Conservation (phyloP, 2,797 vertebrate species). For the Percopsis omiscomaycus region DNA sequence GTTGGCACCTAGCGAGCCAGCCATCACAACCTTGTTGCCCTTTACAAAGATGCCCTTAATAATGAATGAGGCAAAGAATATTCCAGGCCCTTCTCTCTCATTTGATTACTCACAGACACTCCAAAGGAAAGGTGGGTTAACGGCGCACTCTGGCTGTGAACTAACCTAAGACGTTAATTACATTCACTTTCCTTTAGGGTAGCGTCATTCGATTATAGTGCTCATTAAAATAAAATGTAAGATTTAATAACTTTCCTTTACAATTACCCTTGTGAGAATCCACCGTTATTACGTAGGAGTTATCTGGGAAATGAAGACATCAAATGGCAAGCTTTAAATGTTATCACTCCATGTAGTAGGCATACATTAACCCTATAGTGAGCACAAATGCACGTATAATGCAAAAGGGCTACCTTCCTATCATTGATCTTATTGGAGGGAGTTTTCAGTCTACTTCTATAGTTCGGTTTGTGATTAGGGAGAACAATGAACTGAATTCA, state of each 20-base stretch:
- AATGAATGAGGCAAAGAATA: constrained; percentile 57
- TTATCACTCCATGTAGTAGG: constrained; percentile 8
- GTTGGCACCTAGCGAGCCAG: constrained; percentile 48
- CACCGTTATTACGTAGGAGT: constrained; percentile 42
- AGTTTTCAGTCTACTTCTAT: too few species aligned
- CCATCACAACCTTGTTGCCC: constrained; percentile 47
- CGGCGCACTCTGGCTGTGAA: constrained; percentile 60
- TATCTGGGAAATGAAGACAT: constrained; percentile 45
- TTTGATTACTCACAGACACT: constrained; percentile 60
- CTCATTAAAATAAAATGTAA: constrained; percentile 77
- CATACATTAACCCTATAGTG: constrained; percentile 7
- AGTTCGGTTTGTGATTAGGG: neutral
- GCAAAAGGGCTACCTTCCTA: neutral
- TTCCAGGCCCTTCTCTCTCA: constrained; percentile 54
- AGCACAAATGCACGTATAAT: neutral
- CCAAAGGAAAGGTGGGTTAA: constrained; percentile 69
- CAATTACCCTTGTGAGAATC: constrained; percentile 60
- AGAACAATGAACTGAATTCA: neutral
- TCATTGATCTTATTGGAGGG: neutral
- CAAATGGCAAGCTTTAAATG: constrained; percentile 26
- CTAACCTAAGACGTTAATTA: constrained; percentile 77
- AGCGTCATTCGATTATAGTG: constrained; percentile 69
- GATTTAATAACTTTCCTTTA: constrained; percentile 72
- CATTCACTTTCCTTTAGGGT: constrained; percentile 67
- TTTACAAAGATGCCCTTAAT: constrained; percentile 60